Conservation (phyloP, 2,113 vertebrate species). For the Labrus mixtus region DNA sequence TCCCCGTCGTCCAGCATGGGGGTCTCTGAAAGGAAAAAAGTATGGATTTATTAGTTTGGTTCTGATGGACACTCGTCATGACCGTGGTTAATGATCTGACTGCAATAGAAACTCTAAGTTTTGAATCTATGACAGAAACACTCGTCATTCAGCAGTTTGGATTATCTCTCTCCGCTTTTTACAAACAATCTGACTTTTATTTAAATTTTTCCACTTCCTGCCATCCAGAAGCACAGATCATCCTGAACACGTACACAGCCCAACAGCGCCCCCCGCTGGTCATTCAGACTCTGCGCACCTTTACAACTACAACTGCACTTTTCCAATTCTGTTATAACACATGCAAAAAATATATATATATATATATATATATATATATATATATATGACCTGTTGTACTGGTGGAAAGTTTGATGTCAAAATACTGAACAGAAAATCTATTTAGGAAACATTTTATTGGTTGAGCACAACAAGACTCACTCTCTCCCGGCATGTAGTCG, state of each 20-base stretch:
- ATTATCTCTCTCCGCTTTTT: not conserved
- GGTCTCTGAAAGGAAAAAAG: constrained; percentile 85
- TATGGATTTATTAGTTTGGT: not conserved
- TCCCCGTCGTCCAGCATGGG: constrained; percentile 97
- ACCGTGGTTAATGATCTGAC: not conserved
- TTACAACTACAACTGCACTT: not conserved
- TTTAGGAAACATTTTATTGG: too few species aligned
- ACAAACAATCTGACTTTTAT: too few species aligned
- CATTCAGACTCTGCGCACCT: constrained; percentile 3
- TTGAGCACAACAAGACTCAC: constrained; percentile 83
- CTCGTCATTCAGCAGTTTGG: not conserved
- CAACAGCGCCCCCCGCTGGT: constrained; percentile 50
- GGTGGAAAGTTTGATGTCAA: too few species aligned
- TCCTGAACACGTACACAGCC: not conserved
- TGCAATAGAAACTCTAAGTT: not conserved
- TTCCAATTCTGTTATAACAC: too few species aligned
- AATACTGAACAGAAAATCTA: too few species aligned
- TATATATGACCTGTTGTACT: too few species aligned
- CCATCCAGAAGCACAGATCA: not conserved
- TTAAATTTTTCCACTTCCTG: not conserved
- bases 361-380: too few species aligned
- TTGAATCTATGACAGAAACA: not conserved
- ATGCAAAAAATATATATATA: too few species aligned
- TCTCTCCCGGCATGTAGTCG: constrained; percentile 95
- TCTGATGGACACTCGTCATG: too few species aligned